Percentiles rank a stretch among this genome's conserved stretches.
These are phyloP conservation scores for Etheostoma nigrum DNA, from an alignment of 2,797 vertebrate species.

Conservation along the genomic window DNA sequence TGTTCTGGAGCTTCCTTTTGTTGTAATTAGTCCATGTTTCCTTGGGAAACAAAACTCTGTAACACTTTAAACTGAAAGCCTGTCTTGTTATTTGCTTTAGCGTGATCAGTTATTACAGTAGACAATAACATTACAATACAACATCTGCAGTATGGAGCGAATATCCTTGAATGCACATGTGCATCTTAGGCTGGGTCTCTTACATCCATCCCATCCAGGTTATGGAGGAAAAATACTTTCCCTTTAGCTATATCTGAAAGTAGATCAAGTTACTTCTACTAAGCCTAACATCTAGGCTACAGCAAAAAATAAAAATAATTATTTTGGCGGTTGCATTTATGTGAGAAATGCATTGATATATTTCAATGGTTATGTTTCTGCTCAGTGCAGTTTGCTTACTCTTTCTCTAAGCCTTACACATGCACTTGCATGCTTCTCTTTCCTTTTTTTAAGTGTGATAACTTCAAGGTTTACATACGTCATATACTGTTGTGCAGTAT, in stretches of 20 bases:
- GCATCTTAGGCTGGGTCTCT: not conserved
- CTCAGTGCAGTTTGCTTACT: too few species aligned
- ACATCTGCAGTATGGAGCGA: not conserved
- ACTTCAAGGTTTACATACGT: not conserved
- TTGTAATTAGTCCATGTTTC: conserved; percentile 36
- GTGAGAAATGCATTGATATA: not conserved
- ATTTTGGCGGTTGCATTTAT: not conserved
- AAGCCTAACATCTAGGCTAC: not conserved
- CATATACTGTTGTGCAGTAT: not conserved
- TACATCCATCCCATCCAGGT: not conserved
- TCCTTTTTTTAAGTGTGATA: not conserved
- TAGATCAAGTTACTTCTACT: not conserved
- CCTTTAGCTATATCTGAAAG: not conserved
- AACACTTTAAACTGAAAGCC: not conserved
- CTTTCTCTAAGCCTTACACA: not conserved
- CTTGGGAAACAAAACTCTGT: conserved; percentile 6
- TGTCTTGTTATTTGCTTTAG: not conserved
- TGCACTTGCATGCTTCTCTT: too few species aligned
- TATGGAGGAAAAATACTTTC: not conserved
- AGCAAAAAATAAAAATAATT: not conserved
- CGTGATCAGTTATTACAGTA: not conserved
- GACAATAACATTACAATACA: not conserved
- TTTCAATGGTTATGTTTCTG: not conserved
- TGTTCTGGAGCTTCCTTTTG: not conserved
- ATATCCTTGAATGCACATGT: not conserved